Conservation (phyloP, 2,113 vertebrate genomes). For the Lamprotornis superbus region DNA sequence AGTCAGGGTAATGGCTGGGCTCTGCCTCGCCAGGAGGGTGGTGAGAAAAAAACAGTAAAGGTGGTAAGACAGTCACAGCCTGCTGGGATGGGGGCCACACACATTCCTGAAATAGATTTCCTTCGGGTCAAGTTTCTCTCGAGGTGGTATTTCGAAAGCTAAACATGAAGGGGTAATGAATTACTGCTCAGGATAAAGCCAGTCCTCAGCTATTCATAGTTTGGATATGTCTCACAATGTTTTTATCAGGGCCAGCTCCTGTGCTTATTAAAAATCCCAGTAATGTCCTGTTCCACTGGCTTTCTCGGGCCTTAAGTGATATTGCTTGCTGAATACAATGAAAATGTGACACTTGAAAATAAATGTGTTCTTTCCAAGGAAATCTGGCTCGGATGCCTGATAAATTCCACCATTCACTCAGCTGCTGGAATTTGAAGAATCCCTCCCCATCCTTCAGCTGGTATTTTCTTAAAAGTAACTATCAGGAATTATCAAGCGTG, state of each 20-base stretch:
- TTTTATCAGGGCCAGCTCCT: constrained; percentile 16
- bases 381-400: neutral
- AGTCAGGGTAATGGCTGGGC: neutral
- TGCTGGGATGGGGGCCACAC: neutral
- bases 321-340: constrained; percentile 6
- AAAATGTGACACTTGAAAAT: constrained; percentile 51
- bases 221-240: neutral
- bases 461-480: constrained; percentile 67
- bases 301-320: constrained; percentile 11
- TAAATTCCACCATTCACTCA: constrained; percentile 31
- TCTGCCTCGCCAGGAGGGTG: neutral
- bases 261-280: constrained; percentile 39
- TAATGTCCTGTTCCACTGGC: constrained; percentile 17
- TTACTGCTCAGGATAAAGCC: constrained; percentile 20
- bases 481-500: constrained; percentile 42
- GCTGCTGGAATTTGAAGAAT: constrained; percentile 59
- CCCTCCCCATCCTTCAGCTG: constrained; percentile 56
- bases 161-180: constrained; percentile 41
- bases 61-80: neutral
- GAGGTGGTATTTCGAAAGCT: constrained; percentile 15
- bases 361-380: constrained; percentile 60
- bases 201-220: neutral
- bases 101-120: constrained; percentile 54
- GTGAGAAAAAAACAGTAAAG: constrained; percentile 9
- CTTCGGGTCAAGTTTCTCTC: constrained; percentile 51